phyloP scores from a whole-genome alignment of 2,113 vertebrate genomes.

The Notothenia coriiceps region DNA sequence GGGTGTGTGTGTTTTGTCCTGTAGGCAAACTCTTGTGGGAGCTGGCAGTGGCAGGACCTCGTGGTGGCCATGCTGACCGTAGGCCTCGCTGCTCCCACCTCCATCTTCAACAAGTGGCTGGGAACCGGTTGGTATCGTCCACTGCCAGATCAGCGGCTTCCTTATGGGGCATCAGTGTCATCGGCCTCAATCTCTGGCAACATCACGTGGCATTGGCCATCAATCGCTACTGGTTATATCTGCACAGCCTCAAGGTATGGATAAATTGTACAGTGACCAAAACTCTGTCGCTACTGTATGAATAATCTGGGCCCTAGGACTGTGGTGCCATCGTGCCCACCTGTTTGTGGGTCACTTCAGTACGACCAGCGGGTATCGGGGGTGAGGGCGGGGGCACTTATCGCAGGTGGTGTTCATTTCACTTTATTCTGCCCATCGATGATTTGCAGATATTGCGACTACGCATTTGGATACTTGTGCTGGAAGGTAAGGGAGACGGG shows the following conservation, averaged over 20 bases:
- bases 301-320: slow-evolving; percentile 93
- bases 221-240: slow-evolving; percentile 97
- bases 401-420: slow-evolving; percentile 95
- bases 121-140: slow-evolving; percentile 91
- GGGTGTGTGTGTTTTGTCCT: slow-evolving; percentile 51
- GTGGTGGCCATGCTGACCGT: slow-evolving; percentile 96
- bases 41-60: slow-evolving; percentile 93
- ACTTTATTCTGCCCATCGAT: slow-evolving; percentile 94
- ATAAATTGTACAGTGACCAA: slow-evolving; percentile 92
- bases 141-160: slow-evolving; percentile 96
- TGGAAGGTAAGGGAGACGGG: slow-evolving; percentile 90
- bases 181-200: slow-evolving; percentile 97
- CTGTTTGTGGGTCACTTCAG: slow-evolving; percentile 91
- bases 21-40: slow-evolving; percentile 87
- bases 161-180: slow-evolving; percentile 96
- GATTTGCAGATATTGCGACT: slow-evolving; percentile 96
- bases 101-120: slow-evolving; percentile 94
- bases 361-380: slow-evolving; percentile 94
- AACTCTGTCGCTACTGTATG: slow-evolving; percentile 92
- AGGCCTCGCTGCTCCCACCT: slow-evolving; percentile 92
- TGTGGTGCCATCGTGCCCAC: slow-evolving; percentile 91
- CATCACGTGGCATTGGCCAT: slow-evolving; percentile 96
- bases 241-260: slow-evolving; percentile 96
- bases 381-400: no score
- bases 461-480: slow-evolving; percentile 96